Percentiles rank a stretch among this genome's conserved stretches.
phyloP scores from a whole-genome alignment of 2,797 vertebrate species.

The Ceryle rudis region DNA sequence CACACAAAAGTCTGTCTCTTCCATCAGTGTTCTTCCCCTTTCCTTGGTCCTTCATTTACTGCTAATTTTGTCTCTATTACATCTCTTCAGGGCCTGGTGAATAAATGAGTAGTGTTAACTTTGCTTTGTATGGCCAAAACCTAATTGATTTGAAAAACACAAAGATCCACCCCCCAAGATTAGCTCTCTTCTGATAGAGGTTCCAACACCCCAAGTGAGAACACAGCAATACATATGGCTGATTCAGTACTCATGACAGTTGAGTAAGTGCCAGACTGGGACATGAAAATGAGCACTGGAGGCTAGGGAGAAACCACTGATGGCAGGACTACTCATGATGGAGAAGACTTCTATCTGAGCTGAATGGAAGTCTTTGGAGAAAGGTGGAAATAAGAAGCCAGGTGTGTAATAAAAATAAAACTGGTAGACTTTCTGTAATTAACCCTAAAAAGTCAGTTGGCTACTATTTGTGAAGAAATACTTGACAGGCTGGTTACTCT shows the following conservation, averaged over 20 bases:
- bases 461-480: not conserved
- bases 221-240: not conserved
- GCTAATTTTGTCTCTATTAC: not conserved
- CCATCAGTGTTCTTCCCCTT: not conserved
- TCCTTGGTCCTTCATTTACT: not conserved
- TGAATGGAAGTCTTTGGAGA: not conserved
- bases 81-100: not conserved
- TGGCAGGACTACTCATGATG: not conserved
- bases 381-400: not conserved
- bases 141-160: not conserved
- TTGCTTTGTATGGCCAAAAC: not conserved
- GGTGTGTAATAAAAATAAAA: not conserved
- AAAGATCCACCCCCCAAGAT: fast-evolving
- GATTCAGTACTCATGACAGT: not conserved
- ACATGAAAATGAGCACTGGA: not conserved
- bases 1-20: not conserved
- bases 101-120: not conserved
- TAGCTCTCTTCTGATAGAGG: not conserved
- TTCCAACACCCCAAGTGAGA: not conserved
- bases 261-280: not conserved
- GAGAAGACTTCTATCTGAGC: not conserved
- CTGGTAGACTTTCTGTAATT: not conserved
- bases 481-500: not conserved
- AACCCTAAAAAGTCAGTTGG: not conserved
- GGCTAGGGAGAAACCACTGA: not conserved